phyloP scores from a whole-genome alignment of 1,140 invertebrate genomes.

The Agraylea sexmaculata region DNA sequence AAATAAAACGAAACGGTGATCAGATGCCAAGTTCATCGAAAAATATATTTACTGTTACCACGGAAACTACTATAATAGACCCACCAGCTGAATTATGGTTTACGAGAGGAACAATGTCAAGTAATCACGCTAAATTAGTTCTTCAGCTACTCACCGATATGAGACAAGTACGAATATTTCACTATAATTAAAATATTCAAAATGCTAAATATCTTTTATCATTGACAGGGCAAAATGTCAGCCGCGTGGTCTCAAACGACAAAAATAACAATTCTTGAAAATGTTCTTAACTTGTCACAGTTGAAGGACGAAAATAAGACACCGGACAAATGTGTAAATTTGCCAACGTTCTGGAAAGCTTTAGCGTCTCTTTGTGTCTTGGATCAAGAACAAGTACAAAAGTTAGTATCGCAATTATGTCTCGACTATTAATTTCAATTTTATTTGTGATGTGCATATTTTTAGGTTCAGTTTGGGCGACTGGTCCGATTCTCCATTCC shows the following conservation, averaged over 20 bases:
- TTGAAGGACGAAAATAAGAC: conserved; percentile 61
- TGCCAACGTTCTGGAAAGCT: conserved; percentile 82
- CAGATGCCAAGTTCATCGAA: conserved; percentile 44
- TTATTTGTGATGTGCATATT: conserved; percentile 3
- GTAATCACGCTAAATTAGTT: conserved; percentile 78
- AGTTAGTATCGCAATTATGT: conserved; percentile 41
- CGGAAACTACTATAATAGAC: conserved; percentile 25
- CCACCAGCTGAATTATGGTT: conserved; percentile 54
- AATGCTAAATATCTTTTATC: conserved; percentile 5
- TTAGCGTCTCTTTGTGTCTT: conserved; percentile 87
- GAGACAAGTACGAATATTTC: conserved; percentile 58
- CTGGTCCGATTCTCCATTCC: conserved; percentile 6
- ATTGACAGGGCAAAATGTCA: conserved; percentile 69
- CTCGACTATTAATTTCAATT: neutral
- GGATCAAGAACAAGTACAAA: conserved; percentile 82
- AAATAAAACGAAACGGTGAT: conserved; percentile 45
- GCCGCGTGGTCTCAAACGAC: conserved; percentile 78
- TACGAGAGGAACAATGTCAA: conserved; percentile 68
- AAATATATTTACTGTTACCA: conserved; percentile 32
- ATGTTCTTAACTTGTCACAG: conserved; percentile 75
- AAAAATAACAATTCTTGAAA: conserved; percentile 83
- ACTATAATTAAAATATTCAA: conserved; percentile 1
- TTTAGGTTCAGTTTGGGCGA: conserved; percentile 9
- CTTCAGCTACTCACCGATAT: conserved; percentile 83
- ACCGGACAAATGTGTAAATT: conserved; percentile 64